A percentile compares a stretch with the other conserved stretches of the same genome.
Conservation (phyloP, 2,888 invertebrate species). For the Acholoe squamosa region DNA sequence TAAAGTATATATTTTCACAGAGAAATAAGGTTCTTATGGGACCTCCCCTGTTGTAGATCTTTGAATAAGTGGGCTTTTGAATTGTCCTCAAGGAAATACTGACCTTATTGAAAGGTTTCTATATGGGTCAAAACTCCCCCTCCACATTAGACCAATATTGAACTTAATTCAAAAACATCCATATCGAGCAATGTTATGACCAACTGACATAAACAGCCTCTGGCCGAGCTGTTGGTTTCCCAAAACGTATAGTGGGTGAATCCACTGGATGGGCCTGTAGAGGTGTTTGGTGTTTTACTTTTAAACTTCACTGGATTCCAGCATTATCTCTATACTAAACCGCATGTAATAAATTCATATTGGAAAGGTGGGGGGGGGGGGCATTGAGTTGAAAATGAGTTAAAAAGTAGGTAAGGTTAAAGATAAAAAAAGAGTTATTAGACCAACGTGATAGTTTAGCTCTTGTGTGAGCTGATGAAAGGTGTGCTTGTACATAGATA, state of each 20-base stretch:
- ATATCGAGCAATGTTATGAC: too few relatives aligned
- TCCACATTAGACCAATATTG: background rate
- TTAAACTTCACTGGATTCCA: background rate
- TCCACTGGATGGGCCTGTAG: too few relatives aligned
- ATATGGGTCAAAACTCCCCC: background rate
- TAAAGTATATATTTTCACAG: background rate
- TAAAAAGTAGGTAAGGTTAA: background rate
- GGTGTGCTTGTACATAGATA: slow-evolving; percentile 17
- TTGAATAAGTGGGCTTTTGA: too few relatives aligned
- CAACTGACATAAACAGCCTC: too few relatives aligned
- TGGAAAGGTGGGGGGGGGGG: background rate
- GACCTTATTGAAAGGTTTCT: too few relatives aligned
- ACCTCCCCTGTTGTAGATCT: too few relatives aligned
- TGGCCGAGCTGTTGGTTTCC: too few relatives aligned
- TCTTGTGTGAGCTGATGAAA: background rate
- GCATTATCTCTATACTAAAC: background rate
- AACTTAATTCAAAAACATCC: background rate
- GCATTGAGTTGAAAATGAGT: background rate
- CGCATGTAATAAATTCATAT: background rate
- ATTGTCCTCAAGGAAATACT: too few relatives aligned
- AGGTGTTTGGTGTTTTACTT: too few relatives aligned
- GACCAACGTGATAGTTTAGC: background rate
- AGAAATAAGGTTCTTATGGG: too few relatives aligned
- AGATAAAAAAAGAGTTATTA: background rate
- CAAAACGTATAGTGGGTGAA: too few relatives aligned